Evolutionary conservation across 2,113 vertebrate species (phyloP).

Genomic region (Casuarius casuarius): DNA sequence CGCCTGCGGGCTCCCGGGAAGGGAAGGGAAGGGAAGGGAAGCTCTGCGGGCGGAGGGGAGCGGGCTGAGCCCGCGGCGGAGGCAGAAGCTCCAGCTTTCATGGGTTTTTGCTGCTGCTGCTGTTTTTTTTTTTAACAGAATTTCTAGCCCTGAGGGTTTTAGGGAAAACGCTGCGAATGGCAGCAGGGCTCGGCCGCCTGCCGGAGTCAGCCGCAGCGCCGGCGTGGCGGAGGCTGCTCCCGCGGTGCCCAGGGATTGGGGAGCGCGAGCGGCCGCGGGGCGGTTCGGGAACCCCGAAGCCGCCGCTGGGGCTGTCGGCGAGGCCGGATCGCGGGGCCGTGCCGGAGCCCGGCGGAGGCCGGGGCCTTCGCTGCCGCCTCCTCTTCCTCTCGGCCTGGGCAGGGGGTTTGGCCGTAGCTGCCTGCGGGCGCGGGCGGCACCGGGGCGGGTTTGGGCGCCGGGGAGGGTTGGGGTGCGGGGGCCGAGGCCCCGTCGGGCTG

Average conservation of each 20-base stretch:
- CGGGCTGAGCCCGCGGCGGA: neutral
- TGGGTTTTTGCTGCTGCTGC: neutral
- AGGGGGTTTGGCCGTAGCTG: no score
- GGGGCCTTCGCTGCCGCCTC: no score
- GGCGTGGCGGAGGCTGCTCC: neutral
- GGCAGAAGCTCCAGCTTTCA: neutral
- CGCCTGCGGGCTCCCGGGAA: neutral
- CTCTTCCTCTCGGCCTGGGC: no score
- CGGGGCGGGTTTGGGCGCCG: no score
- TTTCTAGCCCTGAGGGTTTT: neutral
- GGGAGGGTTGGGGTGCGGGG: no score
- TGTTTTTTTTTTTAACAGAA: neutral
- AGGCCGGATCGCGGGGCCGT: no score
- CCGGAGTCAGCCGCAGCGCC: neutral
- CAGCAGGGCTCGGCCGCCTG: neutral
- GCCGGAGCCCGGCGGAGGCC: no score
- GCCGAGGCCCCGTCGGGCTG: no score
- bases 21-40: neutral
- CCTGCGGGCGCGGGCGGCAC: no score
- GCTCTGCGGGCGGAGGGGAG: neutral
- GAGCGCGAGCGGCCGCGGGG: neutral
- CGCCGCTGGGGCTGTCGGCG: no score
- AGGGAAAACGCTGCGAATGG: neutral
- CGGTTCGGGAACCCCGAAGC: no score
- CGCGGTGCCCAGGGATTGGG: neutral